Evolutionary conservation across 2,888 invertebrate genomes (phyloP).

Genomic region (Apodemia hepburni): DNA sequence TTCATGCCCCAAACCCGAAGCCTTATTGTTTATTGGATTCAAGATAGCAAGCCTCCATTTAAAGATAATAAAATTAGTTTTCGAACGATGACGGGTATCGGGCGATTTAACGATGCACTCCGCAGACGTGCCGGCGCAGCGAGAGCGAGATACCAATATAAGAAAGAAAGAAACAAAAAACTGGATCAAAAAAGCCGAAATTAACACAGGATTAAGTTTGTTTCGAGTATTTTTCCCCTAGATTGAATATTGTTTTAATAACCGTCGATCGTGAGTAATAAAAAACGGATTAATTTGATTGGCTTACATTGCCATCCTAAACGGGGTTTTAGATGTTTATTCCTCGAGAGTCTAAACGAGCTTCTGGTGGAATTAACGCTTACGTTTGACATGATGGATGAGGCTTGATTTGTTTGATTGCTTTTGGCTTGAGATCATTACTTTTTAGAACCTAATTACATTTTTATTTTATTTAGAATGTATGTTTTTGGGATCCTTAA

Average conservation of each 20-base stretch:
- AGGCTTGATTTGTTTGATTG: constrained; percentile 68
- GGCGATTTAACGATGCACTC: constrained; percentile 29
- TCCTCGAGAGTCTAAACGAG: constrained; percentile 50
- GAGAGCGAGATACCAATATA: constrained; percentile 39
- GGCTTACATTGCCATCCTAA: constrained; percentile 37
- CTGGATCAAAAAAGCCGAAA: constrained; percentile 23
- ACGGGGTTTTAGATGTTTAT: constrained; percentile 41
- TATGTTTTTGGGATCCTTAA: background rate
- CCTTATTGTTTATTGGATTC: constrained; percentile 10
- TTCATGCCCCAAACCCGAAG: background rate
- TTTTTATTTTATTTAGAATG: constrained; percentile 36
- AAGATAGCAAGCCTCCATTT: constrained; percentile 23
- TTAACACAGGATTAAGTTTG: constrained; percentile 18
- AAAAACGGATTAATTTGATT: constrained; percentile 42
- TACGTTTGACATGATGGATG: constrained; percentile 66
- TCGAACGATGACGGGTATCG: constrained; percentile 24
- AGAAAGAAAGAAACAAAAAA: constrained; percentile 36
- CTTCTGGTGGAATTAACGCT: constrained; percentile 51
- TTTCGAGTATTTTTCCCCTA: constrained; percentile 20
- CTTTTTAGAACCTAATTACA: constrained; percentile 44
- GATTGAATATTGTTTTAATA: constrained; percentile 40
- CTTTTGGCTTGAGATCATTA: constrained; percentile 50
- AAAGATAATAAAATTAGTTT: constrained; percentile 31
- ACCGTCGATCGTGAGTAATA: constrained; percentile 31
- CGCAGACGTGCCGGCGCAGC: constrained; percentile 63